Percentiles rank a stretch among this genome's conserved stretches.
phyloP scores from a whole-genome alignment of 1,140 invertebrate genomes.

The Triops longicaudatus region DNA sequence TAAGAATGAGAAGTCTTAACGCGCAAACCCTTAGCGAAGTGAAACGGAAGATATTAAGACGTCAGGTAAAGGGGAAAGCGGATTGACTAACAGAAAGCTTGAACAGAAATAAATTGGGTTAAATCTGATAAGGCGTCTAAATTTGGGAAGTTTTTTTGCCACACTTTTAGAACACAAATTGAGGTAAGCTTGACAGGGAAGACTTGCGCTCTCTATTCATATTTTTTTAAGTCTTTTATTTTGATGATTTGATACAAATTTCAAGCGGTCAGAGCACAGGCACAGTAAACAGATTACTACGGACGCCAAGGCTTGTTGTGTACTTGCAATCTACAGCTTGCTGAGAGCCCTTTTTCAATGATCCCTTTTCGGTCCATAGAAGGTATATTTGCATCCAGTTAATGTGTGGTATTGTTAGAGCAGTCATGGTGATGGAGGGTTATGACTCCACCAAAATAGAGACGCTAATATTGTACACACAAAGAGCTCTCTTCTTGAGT shows the following conservation, averaged over 20 bases:
- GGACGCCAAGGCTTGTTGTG: too few species aligned
- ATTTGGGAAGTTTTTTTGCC: too few species aligned
- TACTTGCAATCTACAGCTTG: background rate
- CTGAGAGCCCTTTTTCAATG: background rate
- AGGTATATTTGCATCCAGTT: background rate
- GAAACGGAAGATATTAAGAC: background rate
- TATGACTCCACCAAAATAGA: conserved; percentile 8
- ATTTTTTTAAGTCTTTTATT: background rate
- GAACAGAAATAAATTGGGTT: too few species aligned
- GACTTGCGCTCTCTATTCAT: too few species aligned
- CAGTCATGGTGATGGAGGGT: background rate
- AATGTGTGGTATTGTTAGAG: background rate
- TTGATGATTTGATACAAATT: background rate
- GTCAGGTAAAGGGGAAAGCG: background rate
- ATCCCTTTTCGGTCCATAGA: background rate
- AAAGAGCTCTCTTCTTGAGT: background rate
- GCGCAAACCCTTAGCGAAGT: background rate
- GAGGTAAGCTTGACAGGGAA: too few species aligned
- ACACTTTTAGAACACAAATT: too few species aligned
- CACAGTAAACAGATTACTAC: too few species aligned
- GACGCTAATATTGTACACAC: conserved; percentile 11
- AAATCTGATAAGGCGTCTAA: too few species aligned
- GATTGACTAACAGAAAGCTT: too few species aligned
- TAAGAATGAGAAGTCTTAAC: background rate
- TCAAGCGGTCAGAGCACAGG: background rate